Evolutionary conservation across 2,888 invertebrate genomes (phyloP).

Genomic region (Volucella inflata): DNA sequence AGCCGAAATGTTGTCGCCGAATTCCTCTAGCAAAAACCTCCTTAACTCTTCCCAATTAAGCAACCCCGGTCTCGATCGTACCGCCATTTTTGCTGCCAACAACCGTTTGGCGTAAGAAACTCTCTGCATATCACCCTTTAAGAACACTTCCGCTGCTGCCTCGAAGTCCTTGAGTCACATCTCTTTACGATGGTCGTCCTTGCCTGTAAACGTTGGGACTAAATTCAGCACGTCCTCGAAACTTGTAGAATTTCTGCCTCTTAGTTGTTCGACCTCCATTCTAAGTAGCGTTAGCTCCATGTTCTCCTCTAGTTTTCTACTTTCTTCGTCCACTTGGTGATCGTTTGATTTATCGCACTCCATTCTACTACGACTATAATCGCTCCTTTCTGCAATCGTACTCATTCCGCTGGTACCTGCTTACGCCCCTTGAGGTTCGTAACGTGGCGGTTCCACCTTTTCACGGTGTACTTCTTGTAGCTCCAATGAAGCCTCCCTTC

Average conservation of each 20-base stretch:
- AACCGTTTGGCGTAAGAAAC: not conserved
- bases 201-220: not conserved
- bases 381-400: not conserved
- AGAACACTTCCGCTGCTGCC: not conserved
- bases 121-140: not conserved
- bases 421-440: not conserved
- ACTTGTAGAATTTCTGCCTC: not conserved
- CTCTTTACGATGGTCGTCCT: not conserved
- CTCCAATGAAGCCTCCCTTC: no score
- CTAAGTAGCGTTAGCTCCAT: not conserved
- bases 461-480: no score
- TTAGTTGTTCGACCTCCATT: not conserved
- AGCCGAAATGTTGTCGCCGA: not conserved
- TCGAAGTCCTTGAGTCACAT: conserved; percentile 3
- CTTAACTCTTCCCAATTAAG: not conserved
- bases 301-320: not conserved
- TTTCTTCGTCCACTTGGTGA: not conserved
- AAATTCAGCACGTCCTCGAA: conserved; percentile 1
- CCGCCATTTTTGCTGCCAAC: not conserved
- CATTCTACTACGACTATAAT: not conserved
- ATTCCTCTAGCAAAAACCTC: not conserved
- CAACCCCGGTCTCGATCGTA: not conserved
- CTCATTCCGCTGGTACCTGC: not conserved
- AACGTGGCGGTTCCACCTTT: no score
- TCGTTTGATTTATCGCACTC: not conserved